Conservation (phyloP, 2,888 invertebrate genomes). For the Synergus gifuensis region DNA sequence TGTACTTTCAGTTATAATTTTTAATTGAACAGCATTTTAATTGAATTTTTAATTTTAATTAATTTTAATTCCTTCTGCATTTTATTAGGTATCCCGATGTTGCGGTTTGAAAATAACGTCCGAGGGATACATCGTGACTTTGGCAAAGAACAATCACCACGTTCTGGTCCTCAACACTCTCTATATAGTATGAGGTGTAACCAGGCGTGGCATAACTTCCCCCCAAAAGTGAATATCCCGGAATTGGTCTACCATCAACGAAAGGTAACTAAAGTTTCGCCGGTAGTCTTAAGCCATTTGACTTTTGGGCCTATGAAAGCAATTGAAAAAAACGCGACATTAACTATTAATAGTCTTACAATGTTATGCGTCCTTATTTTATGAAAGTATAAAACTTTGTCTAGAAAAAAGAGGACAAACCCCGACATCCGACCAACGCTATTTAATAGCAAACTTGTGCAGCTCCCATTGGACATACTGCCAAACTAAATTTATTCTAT, state of each 20-base stretch:
- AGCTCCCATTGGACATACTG: constrained; percentile 74
- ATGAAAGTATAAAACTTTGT: constrained; percentile 66
- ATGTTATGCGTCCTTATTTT: constrained; percentile 72
- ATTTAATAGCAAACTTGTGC: constrained; percentile 70
- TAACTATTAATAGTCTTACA: constrained; percentile 69
- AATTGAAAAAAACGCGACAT: constrained; percentile 67
- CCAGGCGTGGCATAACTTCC: constrained; percentile 66
- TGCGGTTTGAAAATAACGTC: constrained; percentile 98
- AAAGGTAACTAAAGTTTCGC: constrained; percentile 64
- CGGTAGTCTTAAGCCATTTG: constrained; percentile 60
- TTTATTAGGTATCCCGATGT: constrained; percentile 93
- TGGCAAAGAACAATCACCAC: constrained; percentile 99
- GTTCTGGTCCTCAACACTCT: constrained; percentile 97
- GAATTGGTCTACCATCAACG: constrained; percentile 69
- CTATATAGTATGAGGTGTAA: constrained; percentile 90
- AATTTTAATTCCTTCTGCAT: background rate
- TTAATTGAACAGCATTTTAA: constrained; percentile 21
- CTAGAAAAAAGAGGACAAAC: constrained; percentile 57
- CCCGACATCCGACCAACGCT: constrained; percentile 71
- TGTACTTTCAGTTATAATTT: background rate
- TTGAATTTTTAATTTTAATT: background rate
- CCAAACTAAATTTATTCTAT: constrained; percentile 68
- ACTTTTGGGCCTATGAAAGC: constrained; percentile 74
- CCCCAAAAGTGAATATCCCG: constrained; percentile 63
- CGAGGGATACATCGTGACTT: constrained; percentile 96